These are phyloP conservation scores for Drosophila siamana DNA, from an alignment of 2,888 invertebrate species.

Conservation along the genomic window DNA sequence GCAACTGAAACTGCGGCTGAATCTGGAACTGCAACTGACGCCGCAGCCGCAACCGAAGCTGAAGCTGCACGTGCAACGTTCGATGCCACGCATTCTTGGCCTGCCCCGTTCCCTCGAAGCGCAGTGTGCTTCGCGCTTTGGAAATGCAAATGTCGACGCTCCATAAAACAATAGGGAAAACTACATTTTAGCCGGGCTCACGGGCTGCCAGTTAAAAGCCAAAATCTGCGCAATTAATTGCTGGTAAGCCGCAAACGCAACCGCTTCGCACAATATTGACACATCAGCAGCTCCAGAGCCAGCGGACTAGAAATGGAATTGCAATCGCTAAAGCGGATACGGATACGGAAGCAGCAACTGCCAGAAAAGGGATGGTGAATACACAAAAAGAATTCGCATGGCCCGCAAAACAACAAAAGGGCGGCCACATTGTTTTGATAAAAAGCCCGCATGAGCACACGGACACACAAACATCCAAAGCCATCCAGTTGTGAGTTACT, in stretches of 20 bases:
- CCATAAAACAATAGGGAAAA: constrained; percentile 51
- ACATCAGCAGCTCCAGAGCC: constrained; percentile 73
- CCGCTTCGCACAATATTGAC: constrained; percentile 75
- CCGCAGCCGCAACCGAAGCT: too few relatives aligned
- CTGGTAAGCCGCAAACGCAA: constrained; percentile 71
- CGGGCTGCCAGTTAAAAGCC: constrained; percentile 45
- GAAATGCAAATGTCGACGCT: constrained; percentile 68
- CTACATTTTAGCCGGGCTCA: constrained; percentile 39
- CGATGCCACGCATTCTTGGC: constrained; percentile 47
- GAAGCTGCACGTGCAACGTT: constrained; percentile 64
- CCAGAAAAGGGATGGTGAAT: constrained; percentile 1
- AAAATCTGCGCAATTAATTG: constrained; percentile 80
- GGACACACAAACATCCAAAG: constrained; percentile 15
- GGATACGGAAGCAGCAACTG: constrained; percentile 15
- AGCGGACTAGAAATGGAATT: constrained; percentile 76
- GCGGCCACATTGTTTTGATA: constrained; percentile 80
- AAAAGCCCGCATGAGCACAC: constrained; percentile 74
- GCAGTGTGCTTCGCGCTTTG: constrained; percentile 41
- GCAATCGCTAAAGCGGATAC: constrained; percentile 62
- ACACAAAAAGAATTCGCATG: constrained; percentile 69
- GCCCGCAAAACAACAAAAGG: constrained; percentile 72
- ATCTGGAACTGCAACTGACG: constrained; percentile 21
- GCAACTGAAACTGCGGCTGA: neutral
- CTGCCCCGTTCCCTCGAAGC: neutral
- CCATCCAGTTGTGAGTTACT: constrained; percentile 4